phyloP scores from a whole-genome alignment of 2,797 vertebrate genomes.

The Hydrophis major region DNA sequence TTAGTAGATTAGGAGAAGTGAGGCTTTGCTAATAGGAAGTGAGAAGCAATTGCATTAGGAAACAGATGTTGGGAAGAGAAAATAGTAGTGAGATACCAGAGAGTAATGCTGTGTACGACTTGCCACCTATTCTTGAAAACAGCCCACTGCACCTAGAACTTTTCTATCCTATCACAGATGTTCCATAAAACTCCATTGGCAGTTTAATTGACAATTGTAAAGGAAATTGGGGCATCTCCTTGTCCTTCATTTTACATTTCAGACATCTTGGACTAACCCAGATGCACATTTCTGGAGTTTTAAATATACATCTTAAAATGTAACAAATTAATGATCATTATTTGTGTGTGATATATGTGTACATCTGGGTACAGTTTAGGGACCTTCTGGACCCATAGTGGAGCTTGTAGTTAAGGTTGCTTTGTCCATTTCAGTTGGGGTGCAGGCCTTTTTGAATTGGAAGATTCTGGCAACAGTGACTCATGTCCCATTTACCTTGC shows the following conservation, averaged over 20 bases:
- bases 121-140: too few relatives aligned
- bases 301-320: neutral
- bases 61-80: neutral
- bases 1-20: neutral
- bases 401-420: neutral
- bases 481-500: neutral
- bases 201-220: neutral
- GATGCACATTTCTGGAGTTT: neutral
- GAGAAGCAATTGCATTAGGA: neutral
- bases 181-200: too few relatives aligned
- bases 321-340: neutral
- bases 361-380: neutral
- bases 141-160: too few relatives aligned
- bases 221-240: neutral
- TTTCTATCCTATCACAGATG: too few relatives aligned
- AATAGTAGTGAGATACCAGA: neutral
- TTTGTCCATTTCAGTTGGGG: neutral
- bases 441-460: neutral
- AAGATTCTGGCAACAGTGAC: neutral
- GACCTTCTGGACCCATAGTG: neutral
- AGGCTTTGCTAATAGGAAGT: neutral
- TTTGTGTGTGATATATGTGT: neutral
- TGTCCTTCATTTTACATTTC: neutral
- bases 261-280: neutral
- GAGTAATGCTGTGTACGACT: too few relatives aligned